Evolutionary conservation across 2,113 vertebrate genomes (phyloP), one percentile per base, ranked within the genome.

Genomic region (Hemibates koningsi): DNA sequence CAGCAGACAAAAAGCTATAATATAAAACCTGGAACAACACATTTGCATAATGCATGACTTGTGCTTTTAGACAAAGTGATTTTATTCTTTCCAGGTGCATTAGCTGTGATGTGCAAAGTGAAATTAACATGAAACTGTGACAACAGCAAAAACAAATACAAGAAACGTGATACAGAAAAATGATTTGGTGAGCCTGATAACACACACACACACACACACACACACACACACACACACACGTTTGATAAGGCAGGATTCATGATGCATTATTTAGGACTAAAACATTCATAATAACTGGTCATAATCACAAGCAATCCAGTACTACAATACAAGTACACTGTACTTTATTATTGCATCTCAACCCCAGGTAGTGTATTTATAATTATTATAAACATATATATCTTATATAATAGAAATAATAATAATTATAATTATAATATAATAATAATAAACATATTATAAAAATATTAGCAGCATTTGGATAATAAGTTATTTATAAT

Each of bases 401-500:
- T 13, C 3, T 14, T 71, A 71, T 71, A 41, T 43, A 24, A 71
- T 43, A 71, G 7, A n/a, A n/a, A 38, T 68, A 68, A 3, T 9
- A 5, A 24, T 24, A 24, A 24, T 24, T 24, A 24, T 24, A 24
- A 24, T 24, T 24, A 24, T 24, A 24, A 24, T 24, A 24, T 24
- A 24, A 24, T 24, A 24, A 24, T 24, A 24, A 24, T 21, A 71
- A 43, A 21, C 1, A 4, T 27, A 71, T 21, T 71, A 71, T 43
- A 71, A 0, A 38, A 43, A 1, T 71, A 71, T 71, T 21, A 0
- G 63, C 0, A 68, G 2, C 4, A 68, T 21, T 38, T 68, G 0
- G 0, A 43, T 43, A 24, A 43, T 24, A 43, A 43, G 36, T 16
- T 71, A 71, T 43, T 41, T 43, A 71, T 45, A 73, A 16, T 73